Base-by-base conservation (phyloP, 2,113 vertebrate genomes). In the Propithecus coquereli region DNA sequence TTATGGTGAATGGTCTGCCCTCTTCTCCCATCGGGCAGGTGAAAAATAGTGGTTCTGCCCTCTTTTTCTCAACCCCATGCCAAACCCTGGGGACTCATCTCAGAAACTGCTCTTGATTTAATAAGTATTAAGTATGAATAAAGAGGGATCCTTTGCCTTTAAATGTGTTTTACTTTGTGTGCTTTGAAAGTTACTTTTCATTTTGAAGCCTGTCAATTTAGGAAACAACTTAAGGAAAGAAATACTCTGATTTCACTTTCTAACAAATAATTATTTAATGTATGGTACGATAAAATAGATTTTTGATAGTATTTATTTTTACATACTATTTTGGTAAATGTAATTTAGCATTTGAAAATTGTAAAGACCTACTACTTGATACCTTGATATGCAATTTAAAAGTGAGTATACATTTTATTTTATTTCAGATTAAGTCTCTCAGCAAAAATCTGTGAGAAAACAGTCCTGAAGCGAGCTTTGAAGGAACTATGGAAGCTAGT, bases 361-460 rank as follows among this genome's bases (percentile, higher is more conserved):
- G 16, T 84, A 52, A 94, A 90, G 63, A 22, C 47, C 66, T 80
- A 3, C 40, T 76, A 14, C 13, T 45, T 43, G 82, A 91, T 91
- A 65, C 10, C 23, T 91, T 94, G 83, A 65, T 70, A 37, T 30
- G 83, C 23, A 5, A 77, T 70, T 95, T 95, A 4, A 34, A 97
- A 80, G 54, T 89, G 63, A 52, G 3, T 91, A 30, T 92, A 13
- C 96, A 37, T 18, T 97, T 95, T 61, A 3, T 94, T 89, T 91
- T 94, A 77, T 98, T 98, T 32, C 99, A 99, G 99, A 93, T 99
- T 99, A 98, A 99, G 99, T 76, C 97, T 99, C 76, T 99, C 99
- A 88, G 99, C 99, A 13, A 99, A 99, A 98, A 99, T 99, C 97
- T 99, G 99, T 96, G 99, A 99, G 99, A 99, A 99, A 98, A 99